Evolutionary conservation across 1,140 invertebrate species (phyloP), one percentile per base, ranked within the genome.

Genomic region (Sitophilus oryzae): DNA sequence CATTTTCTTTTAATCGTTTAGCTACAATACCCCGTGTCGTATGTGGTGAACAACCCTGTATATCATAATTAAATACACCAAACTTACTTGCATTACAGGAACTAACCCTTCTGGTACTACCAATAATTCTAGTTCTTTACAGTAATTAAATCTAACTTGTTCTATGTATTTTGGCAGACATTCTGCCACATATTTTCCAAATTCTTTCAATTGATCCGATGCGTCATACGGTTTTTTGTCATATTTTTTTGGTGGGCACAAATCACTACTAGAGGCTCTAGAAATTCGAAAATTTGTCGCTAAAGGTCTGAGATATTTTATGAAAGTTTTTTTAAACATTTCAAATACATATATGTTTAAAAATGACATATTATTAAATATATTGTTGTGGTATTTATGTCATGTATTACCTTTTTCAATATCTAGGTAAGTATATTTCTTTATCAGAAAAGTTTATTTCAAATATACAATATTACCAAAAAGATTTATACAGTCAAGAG

Each of bases 131-230:
- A 61, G 40, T 52, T 61, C 60, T 4, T 58, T 45, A 14, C 46
- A 56, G 43, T 48, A 37, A 18, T 34, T 58, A 1, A 52, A 14
- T 18, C 55, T 52, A 22, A 59, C 42, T 41, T 41, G 43, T 35
- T 62, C 38, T 2, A 62, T 53, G 34, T 41, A 62, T 30, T 62
- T 62, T 16, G 56, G 60, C 0, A 62, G 25, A 38, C 52, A 62
- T 36, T 59, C 52, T 1, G 51, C 16, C 8, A 59, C 52, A 37
- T 56, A 59, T 18, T 3, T 15, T 41, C 53, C 49, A 44, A 62
- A 59, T 10, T 52, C 18, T 46, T 53, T 57, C 2, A 59, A 34
- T 20, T 50, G 52, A 8, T 55, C 25, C 1, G 5, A 2, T 25
- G 0, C 10, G 15, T 19, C 14, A 11, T 34, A 2, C 10, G 10